A percentile compares a stretch with the other conserved stretches of the same genome.
phyloP scores from a whole-genome alignment of 2,797 vertebrate species.

The Notoglanidium macrostoma region DNA sequence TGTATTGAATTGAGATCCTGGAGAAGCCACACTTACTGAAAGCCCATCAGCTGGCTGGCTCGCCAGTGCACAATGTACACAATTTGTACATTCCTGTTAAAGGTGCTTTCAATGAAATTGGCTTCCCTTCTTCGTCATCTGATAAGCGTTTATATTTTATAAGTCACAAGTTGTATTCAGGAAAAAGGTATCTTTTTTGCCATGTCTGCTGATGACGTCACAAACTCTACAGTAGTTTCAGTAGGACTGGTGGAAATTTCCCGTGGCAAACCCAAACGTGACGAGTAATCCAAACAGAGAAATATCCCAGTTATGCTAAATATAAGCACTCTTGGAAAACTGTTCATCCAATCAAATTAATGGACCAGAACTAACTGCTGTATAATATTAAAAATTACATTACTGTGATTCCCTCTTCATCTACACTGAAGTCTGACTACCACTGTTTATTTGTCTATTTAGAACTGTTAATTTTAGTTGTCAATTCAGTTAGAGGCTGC shows the following conservation, averaged over 20 bases:
- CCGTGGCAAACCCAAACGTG: too few relatives aligned
- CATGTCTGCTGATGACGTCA: background rate
- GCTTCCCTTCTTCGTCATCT: background rate
- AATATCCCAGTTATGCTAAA: background rate
- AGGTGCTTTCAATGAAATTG: too few relatives aligned
- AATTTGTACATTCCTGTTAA: background rate
- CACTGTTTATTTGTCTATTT: too few relatives aligned
- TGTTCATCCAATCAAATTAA: background rate
- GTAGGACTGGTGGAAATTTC: background rate
- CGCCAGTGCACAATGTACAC: background rate
- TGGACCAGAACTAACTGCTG: background rate
- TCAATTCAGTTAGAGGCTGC: background rate
- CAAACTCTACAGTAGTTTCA: background rate
- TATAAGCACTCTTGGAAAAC: background rate
- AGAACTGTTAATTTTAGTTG: background rate
- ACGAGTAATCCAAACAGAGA: background rate
- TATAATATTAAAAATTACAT: background rate
- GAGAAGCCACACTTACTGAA: background rate
- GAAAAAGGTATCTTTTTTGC: background rate
- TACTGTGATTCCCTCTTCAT: background rate
- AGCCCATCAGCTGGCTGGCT: background rate
- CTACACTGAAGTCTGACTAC: background rate
- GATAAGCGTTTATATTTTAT: background rate
- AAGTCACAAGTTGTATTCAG: background rate
- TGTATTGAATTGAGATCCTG: background rate